Base-by-base conservation (phyloP, 2,888 invertebrate genomes). In the Rotaria magnacalcarata region DNA sequence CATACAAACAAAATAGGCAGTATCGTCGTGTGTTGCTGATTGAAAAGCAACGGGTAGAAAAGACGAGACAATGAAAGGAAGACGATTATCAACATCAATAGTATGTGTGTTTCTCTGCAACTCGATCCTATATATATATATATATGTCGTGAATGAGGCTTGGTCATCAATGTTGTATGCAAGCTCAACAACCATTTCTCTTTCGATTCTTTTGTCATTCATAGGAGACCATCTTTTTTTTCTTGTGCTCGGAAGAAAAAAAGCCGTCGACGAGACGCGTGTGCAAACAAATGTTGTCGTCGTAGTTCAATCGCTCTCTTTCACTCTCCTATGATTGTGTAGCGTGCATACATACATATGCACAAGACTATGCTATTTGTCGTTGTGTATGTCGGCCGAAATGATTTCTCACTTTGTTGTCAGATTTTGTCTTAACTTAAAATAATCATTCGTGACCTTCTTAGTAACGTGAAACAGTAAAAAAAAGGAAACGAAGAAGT, bases 381-480 rank as follows among this genome's bases (percentile, higher is more conserved):
- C 67, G 67, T 67, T 34, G 67, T 67, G 34, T 67, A 67, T 67
- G 67, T 67, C 67, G 67, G 67, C 34, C 34, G 67, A 67, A 67
- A 67, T 67, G 67, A 67, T 67, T 67, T 67, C 67, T 67, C 67
- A 67, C 67, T 67, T 67, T 67, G 67, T 67, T 67, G 67, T 67
- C 67, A 67, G 67, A 67, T 67, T 67, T 67, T 67, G 67, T 41
- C 67, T 67, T 67, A 67, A 34, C 67, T 67, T 67, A 67, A 67
- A 67, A 67, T 67, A 67, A 67, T 67, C 67, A 67, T 67, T 67
- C n/a, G 67, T 67, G 67, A 67, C 67, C 67, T 67, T 41, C 67
- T 67, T 67, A 67, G 67, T 67, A 67, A 67, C 34, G 34, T 67
- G 14, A 60, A 60, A 60, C 27, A 14, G 27, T 14, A 60, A 52